Evolutionary conservation across 92 coral and sea anemone species (phyloP), one percentile per base, ranked within the genome.

Genomic region (Pocillopora meandrina): DNA sequence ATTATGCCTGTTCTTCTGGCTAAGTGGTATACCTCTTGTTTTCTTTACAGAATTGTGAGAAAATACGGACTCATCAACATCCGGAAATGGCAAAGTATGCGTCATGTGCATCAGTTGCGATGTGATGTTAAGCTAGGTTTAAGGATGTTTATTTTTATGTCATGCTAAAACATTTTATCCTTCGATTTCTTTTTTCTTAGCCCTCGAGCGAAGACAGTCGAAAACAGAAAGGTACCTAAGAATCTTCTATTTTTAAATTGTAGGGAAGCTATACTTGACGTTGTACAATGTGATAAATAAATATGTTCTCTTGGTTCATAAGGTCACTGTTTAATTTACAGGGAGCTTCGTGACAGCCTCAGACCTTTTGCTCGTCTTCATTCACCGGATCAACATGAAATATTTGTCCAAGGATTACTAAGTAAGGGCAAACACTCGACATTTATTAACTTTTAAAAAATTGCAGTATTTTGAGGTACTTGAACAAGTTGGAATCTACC

Each of bases 321-420:
- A 26, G 1, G 31, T 26, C 31, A 26, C 31, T 26, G 31, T 26
- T 26, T 26, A 26, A 31, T 33, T 57, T 56, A 55, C 88, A 94
- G 98, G 87, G 98, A 94, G 10, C 80, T 96, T 35, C 86, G 99
- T 6, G 99, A 96, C 76, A 77, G 82, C 14, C 86, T 95, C 61
- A 90, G 93, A 13, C 98, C 98, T 9, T 88, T 94, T 82, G 94
- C 97, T 21, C 91, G 96, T 64, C 96, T 97, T 16, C 99, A 87
- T 31, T 83, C 94, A 19, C 92, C 99, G 5, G 98, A 97, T 21
- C 88, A 94, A 89, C 98, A 97, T 78, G 99, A 97, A 79, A 95
- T 89, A 70, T 89, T 97, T 65, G 83, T 94, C 36, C 99, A 94
- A 86, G 98, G 94, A 56, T 82, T 97, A 57, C 85, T 91, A 60